Base-by-base conservation (phyloP, 2,888 invertebrate species). In the Xestia rhomboidea region DNA sequence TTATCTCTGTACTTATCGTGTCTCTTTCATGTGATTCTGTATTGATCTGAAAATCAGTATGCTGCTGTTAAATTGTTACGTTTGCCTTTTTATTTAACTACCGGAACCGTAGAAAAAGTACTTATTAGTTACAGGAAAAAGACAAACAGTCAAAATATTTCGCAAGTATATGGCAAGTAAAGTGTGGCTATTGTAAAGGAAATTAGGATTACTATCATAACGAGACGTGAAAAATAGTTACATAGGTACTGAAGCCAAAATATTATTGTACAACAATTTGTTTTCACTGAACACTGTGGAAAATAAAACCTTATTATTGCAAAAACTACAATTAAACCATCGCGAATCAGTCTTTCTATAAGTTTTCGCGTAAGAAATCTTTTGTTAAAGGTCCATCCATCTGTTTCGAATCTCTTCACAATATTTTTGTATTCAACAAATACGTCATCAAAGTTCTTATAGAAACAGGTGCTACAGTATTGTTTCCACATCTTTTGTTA, bases 381-480 rank as follows among this genome's bases (percentile, higher is more conserved):
- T 63, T 81, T 70, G 83, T 38, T 49, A 54, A 46, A 46, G 27
- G 34, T 46, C 30, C 13, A 11, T 54, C 4, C 51, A 62, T 27
- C 49, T 79, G 63, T 73, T 66, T 38, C 49, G 10, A 82, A 76
- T 82, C 38, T 71, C n/a, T 62, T 62, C 73, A 76, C 44, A 73
- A 73, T n/a, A 82, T 49, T n/a, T 49, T 51, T 60, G 24, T 70
- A 21, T 41, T 34, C 27, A 73, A 60, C 57, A 62, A 62, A 69
- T 71, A 75, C 83, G 79, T 88, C 82, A 83, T 73, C 74, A 77
- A 66, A 68, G 57, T 73, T 15, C 69, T 46, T 77, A 76, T 82
- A 76, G 77, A 74, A 67, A 83, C 85, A 85, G 79, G 81, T 88
- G 87, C 30, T 11, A n/a, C 7, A n/a, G 60, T 78, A 78, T 81